Evolutionary conservation across 2,888 invertebrate genomes (phyloP).

Genomic region (Pachycephus smyrnensis): DNA sequence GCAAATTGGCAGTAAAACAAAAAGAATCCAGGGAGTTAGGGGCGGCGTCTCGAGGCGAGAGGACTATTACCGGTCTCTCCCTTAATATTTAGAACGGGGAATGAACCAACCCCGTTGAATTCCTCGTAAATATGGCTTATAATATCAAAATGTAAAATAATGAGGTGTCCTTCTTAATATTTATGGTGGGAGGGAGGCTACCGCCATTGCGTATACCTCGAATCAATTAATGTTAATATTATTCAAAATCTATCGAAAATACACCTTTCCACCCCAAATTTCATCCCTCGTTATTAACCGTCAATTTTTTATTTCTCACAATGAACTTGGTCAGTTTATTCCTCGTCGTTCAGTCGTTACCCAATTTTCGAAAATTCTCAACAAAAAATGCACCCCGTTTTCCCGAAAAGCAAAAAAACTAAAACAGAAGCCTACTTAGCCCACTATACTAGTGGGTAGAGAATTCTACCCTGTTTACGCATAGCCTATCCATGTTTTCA

Average conservation of each 20-base stretch:
- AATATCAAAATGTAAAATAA: conserved; percentile 56
- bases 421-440: neutral
- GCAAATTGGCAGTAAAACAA: conserved; percentile 42
- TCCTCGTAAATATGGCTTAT: conserved; percentile 58
- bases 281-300: neutral
- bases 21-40: conserved; percentile 1
- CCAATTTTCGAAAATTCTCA: neutral
- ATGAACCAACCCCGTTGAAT: neutral
- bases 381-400: neutral
- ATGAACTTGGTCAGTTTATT: neutral
- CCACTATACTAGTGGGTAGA: neutral
- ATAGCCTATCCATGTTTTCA: conserved; percentile 8
- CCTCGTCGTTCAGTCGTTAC: neutral
- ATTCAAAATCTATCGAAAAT: neutral
- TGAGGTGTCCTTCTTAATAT: conserved; percentile 54
- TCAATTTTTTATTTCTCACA: neutral
- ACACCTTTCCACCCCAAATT: neutral
- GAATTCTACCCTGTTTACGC: conserved; percentile 5
- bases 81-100: neutral
- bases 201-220: conserved; percentile 24
- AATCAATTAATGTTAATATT: conserved; percentile 35
- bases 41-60: neutral
- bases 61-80: conserved; percentile 19
- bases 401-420: neutral
- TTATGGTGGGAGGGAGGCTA: conserved; percentile 44